phyloP scores from a whole-genome alignment of 2,888 invertebrate species.

The Alentia gelatinosa region DNA sequence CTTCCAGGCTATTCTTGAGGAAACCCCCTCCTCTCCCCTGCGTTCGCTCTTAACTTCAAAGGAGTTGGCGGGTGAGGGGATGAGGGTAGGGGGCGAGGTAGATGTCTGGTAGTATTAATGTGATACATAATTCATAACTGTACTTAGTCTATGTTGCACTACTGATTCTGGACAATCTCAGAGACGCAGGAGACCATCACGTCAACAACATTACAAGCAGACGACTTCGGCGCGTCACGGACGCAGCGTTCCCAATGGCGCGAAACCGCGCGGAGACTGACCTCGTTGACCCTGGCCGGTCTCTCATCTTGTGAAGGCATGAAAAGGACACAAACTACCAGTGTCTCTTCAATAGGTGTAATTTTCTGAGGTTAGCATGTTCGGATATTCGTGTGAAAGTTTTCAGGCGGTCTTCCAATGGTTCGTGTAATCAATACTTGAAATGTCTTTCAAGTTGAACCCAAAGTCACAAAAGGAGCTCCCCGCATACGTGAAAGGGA shows the following conservation, averaged over 20 bases:
- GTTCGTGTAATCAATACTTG: conserved; percentile 20
- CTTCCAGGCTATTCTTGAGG: conserved; percentile 6
- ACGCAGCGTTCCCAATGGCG: conserved; percentile 33
- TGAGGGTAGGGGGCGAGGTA: neutral
- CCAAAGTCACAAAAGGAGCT: conserved; percentile 10
- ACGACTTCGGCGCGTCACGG: conserved; percentile 21
- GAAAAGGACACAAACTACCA: conserved; percentile 39
- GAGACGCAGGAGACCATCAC: neutral
- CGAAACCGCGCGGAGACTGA: neutral
- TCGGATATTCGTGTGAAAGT: conserved; percentile 38
- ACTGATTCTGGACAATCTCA: neutral
- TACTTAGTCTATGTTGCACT: neutral
- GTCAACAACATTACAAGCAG: neutral
- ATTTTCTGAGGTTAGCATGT: conserved; percentile 20
- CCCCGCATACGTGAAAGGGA: neutral
- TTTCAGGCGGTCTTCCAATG: neutral
- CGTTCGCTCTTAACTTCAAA: neutral
- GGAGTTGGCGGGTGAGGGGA: neutral
- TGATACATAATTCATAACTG: conserved; percentile 26
- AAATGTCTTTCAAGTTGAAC: conserved; percentile 26
- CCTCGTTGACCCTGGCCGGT: neutral
- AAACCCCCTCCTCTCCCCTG: too few relatives aligned
- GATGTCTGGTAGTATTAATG: neutral
- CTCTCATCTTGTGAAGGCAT: conserved; percentile 30
- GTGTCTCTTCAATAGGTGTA: conserved; percentile 36